Conservation (phyloP, 2,888 invertebrate genomes). For the Eurytoma adleriae region DNA sequence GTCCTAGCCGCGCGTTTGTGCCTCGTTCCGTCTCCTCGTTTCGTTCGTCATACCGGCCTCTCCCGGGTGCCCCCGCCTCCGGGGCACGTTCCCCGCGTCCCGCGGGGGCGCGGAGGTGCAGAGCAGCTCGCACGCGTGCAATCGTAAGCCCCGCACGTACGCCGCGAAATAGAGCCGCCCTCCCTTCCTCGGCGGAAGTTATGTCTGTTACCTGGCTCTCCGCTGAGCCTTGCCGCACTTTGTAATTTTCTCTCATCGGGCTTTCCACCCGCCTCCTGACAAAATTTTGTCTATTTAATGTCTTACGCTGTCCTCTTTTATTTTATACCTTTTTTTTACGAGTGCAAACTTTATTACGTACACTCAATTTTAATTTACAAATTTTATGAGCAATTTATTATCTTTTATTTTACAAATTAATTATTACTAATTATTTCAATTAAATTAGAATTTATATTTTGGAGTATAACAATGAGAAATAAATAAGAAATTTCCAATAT, state of each 20-base stretch:
- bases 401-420: too few species aligned
- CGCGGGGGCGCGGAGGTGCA: too few species aligned
- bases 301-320: not conserved
- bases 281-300: not conserved
- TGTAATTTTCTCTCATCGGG: not conserved
- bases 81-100: too few species aligned
- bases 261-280: not conserved
- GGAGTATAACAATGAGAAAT: too few species aligned
- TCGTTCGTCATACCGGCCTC: conserved; percentile 40
- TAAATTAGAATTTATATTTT: too few species aligned
- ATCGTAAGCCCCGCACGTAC: conserved; percentile 51
- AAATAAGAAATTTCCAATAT: too few species aligned
- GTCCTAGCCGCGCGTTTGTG: conserved; percentile 29
- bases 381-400: too few species aligned
- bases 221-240: not conserved
- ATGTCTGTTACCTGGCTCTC: conserved; percentile 33
- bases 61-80: not conserved
- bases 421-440: too few species aligned
- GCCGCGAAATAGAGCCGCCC: conserved; percentile 33
- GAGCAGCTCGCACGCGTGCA: conserved; percentile 1
- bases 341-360: not conserved
- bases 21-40: conserved; percentile 48
- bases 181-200: conserved; percentile 41
- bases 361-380: too few species aligned
- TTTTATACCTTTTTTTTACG: not conserved